phyloP scores from a whole-genome alignment of 1,140 invertebrate species.

The Pseudomyrmex cubaensis region DNA sequence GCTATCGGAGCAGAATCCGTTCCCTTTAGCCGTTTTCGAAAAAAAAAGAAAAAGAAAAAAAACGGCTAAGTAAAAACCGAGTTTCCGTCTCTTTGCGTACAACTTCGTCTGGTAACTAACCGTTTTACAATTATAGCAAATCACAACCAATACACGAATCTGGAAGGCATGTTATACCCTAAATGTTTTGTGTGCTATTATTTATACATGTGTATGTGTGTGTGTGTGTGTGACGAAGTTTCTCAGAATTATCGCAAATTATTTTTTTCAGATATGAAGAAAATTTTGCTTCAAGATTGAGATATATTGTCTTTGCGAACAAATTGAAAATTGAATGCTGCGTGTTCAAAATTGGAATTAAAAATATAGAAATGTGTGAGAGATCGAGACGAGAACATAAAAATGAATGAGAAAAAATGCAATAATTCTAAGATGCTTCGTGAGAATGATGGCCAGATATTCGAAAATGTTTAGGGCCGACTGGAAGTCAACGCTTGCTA shows the following conservation, averaged over 20 bases:
- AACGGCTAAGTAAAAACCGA: constrained; percentile 21
- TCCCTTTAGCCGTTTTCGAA: constrained; percentile 7
- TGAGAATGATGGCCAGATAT: constrained; percentile 36
- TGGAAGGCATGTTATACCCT: constrained; percentile 66
- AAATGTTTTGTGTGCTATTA: constrained; percentile 63
- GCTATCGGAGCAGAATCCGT: constrained; percentile 37
- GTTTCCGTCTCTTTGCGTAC: constrained; percentile 49
- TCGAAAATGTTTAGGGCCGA: constrained; percentile 14
- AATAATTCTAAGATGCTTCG: constrained; percentile 29
- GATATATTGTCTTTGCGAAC: background rate
- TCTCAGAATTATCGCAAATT: constrained; percentile 39
- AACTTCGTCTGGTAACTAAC: constrained; percentile 70
- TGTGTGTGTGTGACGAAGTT: constrained; percentile 41
- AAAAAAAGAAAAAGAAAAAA: background rate
- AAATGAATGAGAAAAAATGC: background rate
- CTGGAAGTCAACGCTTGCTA: constrained; percentile 33
- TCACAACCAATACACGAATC: constrained; percentile 73
- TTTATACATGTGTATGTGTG: constrained; percentile 61
- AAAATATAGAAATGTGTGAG: background rate
- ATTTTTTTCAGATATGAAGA: background rate
- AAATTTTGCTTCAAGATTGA: background rate
- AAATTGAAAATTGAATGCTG: too few relatives aligned
- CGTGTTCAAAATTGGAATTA: background rate
- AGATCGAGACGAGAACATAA: background rate
- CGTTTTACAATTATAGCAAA: constrained; percentile 65